phyloP scores from a whole-genome alignment of 2,797 vertebrate genomes.

The Chrysocyon brachyurus region DNA sequence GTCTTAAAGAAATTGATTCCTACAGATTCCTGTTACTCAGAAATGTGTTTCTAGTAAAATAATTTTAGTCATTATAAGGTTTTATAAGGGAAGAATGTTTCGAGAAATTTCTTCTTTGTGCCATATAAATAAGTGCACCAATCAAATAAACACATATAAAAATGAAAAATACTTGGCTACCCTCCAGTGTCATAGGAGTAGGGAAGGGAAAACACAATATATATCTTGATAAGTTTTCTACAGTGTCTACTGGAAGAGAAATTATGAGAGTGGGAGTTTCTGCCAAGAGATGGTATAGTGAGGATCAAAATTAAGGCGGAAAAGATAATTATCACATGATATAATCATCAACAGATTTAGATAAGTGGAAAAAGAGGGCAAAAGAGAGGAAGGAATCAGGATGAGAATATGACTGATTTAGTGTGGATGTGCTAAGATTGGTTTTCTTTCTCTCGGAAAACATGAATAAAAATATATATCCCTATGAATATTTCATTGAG shows the following conservation, averaged over 20 bases:
- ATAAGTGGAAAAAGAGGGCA: background rate
- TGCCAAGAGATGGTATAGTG: background rate
- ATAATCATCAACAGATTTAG: background rate
- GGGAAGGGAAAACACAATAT: background rate
- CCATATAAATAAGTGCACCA: background rate
- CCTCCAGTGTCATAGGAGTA: background rate
- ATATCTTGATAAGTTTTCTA: background rate
- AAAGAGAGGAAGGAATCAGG: background rate
- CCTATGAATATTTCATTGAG: background rate
- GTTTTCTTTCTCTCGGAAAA: background rate
- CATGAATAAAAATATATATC: background rate
- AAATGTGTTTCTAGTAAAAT: slow-evolving; percentile 26
- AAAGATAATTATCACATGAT: background rate
- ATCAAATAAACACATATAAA: background rate
- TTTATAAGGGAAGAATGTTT: background rate
- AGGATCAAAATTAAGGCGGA: background rate
- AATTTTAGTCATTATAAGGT: background rate
- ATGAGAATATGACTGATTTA: background rate
- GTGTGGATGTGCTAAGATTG: background rate
- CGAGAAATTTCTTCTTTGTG: background rate
- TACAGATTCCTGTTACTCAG: background rate
- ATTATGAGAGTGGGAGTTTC: background rate
- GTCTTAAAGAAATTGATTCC: background rate
- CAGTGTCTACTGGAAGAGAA: background rate
- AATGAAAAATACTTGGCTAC: background rate